Conservation (phyloP, 2,113 vertebrate genomes). For the Echinops telfairi region DNA sequence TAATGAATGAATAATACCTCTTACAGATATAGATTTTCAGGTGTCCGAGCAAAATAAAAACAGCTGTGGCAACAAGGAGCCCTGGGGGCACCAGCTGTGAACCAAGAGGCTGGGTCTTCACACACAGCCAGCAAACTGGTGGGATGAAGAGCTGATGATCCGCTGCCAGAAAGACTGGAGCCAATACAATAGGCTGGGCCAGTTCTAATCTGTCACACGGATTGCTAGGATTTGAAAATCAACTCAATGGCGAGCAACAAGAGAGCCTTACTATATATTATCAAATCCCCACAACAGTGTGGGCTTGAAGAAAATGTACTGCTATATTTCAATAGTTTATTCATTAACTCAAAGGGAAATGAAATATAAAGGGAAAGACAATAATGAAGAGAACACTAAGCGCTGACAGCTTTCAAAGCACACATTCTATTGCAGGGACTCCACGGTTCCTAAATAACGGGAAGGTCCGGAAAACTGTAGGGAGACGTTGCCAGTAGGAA, state of each 20-base stretch:
- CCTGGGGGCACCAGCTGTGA: background rate
- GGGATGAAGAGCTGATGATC: background rate
- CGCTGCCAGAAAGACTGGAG: background rate
- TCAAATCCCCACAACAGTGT: background rate
- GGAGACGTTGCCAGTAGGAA: conserved; percentile 24
- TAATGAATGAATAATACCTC: background rate
- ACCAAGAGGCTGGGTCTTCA: background rate
- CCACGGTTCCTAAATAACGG: background rate
- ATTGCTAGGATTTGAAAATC: background rate
- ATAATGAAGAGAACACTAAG: background rate
- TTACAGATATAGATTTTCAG: background rate
- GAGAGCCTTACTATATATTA: background rate
- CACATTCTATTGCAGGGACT: conserved; percentile 1
- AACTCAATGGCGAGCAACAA: background rate
- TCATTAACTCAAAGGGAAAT: background rate
- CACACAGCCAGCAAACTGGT: background rate
- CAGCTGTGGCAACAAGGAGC: background rate
- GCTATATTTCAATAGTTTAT: background rate
- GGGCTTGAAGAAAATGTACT: background rate
- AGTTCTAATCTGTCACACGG: background rate
- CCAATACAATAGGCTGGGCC: background rate
- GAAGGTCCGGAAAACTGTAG: conserved; percentile 50
- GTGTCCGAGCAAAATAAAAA: conserved; percentile 6
- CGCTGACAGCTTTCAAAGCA: background rate
- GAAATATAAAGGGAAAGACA: background rate